phyloP scores from a whole-genome alignment of 2,888 invertebrate genomes.

The Meloe dianella region DNA sequence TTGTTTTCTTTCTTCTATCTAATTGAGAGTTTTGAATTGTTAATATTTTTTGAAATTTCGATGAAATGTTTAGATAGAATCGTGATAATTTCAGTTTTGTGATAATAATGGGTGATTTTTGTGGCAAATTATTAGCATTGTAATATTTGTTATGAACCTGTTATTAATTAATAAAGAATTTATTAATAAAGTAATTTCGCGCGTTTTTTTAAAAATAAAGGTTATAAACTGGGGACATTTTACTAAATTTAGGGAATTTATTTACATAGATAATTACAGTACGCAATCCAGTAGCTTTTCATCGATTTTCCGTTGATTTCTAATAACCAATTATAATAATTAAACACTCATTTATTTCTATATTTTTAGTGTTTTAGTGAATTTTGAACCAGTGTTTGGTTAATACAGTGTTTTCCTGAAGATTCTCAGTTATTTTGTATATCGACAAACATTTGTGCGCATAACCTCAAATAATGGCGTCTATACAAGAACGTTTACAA shows the following conservation, averaged over 20 bases:
- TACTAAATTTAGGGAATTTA: too few species aligned
- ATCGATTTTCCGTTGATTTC: too few species aligned
- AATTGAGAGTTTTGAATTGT: slow-evolving; percentile 23
- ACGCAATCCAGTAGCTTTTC: too few species aligned
- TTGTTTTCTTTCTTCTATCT: slow-evolving; percentile 26
- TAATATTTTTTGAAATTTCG: slow-evolving; percentile 20
- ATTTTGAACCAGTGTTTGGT: too few species aligned
- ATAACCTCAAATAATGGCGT: slow-evolving; percentile 48
- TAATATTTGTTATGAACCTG: slow-evolving; percentile 51
- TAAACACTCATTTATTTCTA: too few species aligned
- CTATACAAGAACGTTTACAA: slow-evolving; percentile 59
- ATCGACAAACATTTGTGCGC: slow-evolving; percentile 8
- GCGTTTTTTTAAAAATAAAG: background rate
- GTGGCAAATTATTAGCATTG: slow-evolving; percentile 42
- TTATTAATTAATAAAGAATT: slow-evolving; percentile 52
- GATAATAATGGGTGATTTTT: slow-evolving; percentile 53
- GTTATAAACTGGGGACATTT: background rate
- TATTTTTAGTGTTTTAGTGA: too few species aligned
- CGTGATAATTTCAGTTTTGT: slow-evolving; percentile 51
- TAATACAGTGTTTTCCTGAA: too few species aligned
- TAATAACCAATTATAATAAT: too few species aligned
- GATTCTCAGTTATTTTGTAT: too few species aligned
- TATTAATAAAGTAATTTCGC: slow-evolving; percentile 24
- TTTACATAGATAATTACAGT: too few species aligned
- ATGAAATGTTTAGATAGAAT: slow-evolving; percentile 33